These are phyloP conservation scores for Streptopelia turtur DNA, from an alignment of 2,797 vertebrate genomes.

Conservation along the genomic window DNA sequence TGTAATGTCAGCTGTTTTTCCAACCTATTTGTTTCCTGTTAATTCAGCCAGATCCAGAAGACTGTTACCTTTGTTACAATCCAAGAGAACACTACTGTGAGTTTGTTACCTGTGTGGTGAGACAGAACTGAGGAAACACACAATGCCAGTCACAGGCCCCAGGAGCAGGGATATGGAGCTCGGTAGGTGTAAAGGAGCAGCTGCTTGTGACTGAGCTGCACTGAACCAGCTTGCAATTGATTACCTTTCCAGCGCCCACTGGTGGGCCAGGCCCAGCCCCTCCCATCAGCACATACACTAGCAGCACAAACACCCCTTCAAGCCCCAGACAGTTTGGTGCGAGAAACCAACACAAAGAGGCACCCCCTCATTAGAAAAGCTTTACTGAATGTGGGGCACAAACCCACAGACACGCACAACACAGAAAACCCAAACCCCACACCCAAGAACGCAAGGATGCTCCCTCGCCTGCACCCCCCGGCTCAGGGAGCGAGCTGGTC, in stretches of 20 bases:
- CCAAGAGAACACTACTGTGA: fast-evolving
- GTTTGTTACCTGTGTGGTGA: fast-evolving
- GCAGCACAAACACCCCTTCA: no score
- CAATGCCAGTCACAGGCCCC: fast-evolving
- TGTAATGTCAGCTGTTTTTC: background rate
- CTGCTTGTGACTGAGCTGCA: fast-evolving
- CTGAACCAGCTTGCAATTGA: fast-evolving
- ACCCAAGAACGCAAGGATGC: no score
- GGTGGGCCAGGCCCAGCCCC: no score
- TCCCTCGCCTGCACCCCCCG: background rate
- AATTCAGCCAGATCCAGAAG: background rate
- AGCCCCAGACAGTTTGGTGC: no score
- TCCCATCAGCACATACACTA: no score
- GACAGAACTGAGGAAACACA: fast-evolving
- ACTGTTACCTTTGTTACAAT: fast-evolving
- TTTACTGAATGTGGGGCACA: no score
- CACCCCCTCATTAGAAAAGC: no score
- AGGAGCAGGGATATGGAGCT: fast-evolving
- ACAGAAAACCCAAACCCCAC: no score
- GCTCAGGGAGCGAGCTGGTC: conserved; percentile 84
- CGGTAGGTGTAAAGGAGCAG: fast-evolving
- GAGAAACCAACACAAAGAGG: no score
- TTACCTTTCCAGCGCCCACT: fast-evolving
- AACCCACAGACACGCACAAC: no score
- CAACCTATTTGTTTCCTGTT: background rate